Evolutionary conservation across 2,888 invertebrate genomes (phyloP), one percentile per base, ranked within the genome.

Genomic region (Cloeon dipterum): DNA sequence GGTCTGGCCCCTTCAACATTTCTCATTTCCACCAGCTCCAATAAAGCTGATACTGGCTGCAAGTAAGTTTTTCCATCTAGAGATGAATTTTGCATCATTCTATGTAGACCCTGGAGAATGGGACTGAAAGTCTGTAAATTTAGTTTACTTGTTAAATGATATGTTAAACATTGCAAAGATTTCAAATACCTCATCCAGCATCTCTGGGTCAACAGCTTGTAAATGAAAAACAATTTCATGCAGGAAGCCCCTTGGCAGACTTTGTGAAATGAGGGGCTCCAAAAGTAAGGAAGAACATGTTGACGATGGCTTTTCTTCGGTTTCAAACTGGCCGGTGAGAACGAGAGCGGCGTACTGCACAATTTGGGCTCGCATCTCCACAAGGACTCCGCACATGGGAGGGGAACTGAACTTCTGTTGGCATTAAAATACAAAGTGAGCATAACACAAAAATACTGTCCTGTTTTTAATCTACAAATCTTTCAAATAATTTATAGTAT

Each of bases 1-100:
- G 91, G 91, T 3, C 88, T 66, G 8, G 29, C 7, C 34, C 68
- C 67, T 44, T 69, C 69, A 2, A 61, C 61, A 23, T 68, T 61
- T 41, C 81, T 73, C 40, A 88, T 69, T 46, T 82, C 81, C 49
- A 81, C 74, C 42, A 93, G 59, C 46, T 86, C 78, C 29, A 74
- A 70, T 39, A 93, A 60, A 36, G 74, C 72, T 32, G 72, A 68
- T 43, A 82, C 63, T 10, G 79, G 75, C 43, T 65, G 59, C 34
- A 70, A 57, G 49, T 71, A 73, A 34, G 67, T 64, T 45, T 72
- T 75, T 5, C 71, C 64, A 43, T 78, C 68, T 43, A 77, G 66
- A 43, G 74, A 73, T 2, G 74, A 68, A 37, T 66, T 64, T 37
- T 71, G 70, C 61, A 74, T 74, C 32, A 65, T 60, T 29, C 70